Evolutionary conservation across 2,888 invertebrate genomes (phyloP), one percentile per base, ranked within the genome.

Genomic region (Caradrina kadenii): DNA sequence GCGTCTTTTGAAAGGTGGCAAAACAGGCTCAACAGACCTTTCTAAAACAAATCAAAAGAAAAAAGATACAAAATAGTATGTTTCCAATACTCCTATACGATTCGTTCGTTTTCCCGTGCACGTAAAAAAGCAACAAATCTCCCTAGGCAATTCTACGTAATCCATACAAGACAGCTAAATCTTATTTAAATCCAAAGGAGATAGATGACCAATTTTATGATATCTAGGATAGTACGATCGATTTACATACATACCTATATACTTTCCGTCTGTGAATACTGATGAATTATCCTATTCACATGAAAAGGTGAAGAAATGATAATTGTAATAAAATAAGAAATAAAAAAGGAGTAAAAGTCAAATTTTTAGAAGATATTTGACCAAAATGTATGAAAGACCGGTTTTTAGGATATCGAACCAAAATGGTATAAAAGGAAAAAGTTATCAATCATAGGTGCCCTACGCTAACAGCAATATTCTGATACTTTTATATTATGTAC

Each of bases 151-250:
- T 92, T 90, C 89, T 86, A 79, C 82, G 89, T 89, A 90, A 92
- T 90, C 90, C 90, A 86, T 89, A 91, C 88, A 90, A 90, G 90
- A 89, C 89, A 88, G 84, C 83, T 88, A 86, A 91, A 92, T 90
- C 90, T 90, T 86, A 77, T 86, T 84, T 85, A 84, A 86, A 86
- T 82, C 82, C 81, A 78, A 83, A 84, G 73, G 80, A 90, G 89
- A 92, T 89, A 87, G 86, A 90, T 89, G 84, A 85, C 87, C 85
- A 85, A 87, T 89, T 87, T 87, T 88, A 87, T 84, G 84, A 87
- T 86, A 86, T 81, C 81, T 85, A 83, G 78, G 83, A 78, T 58
- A 67, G 69, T 62, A 53, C 64, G n/a, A 81, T 76, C 70, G 73
- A 80, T 79, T 65, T 60, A 15, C 45, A 11, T 45, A 45, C 1